Evolutionary conservation across 2,797 vertebrate genomes (phyloP), one percentile per base, ranked within the genome.

Genomic region (Hozukius guyotensis): DNA sequence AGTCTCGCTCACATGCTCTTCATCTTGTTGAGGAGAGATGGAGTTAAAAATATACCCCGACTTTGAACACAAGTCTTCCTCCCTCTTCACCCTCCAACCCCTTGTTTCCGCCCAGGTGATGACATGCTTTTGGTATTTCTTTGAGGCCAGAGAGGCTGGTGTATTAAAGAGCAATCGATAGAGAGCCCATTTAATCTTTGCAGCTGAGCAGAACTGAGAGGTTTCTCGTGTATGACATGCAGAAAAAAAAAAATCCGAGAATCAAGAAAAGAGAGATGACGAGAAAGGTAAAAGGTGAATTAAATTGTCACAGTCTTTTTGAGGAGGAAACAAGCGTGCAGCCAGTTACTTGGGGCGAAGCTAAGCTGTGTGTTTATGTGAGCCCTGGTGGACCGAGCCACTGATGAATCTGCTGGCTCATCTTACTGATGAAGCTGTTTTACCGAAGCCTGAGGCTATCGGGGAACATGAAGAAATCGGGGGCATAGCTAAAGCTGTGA

Each of bases 121-220:
- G 83, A 88, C 87, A 88, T 75, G 89, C 92, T 88, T 92, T 87
- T 61, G 88, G 75, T 87, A 87, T 92, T 89, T 86, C 86, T 92
- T 91, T 79, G 75, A 83, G 81, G 75, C 86, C 32, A 65, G 72
- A 78, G 75, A 83, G 81, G 75, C 86, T 29, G 72, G 72, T 72
- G 77, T 90, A 91, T 94, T 91, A 92, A 92, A 77, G 66, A 83
- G 83, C 88, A 90, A 95, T 95, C 93, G 86, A 95, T 95, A 87
- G 61, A 84, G 52, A 89, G 84, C 83, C 86, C 82, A 94, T 96
- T 95, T 94, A 92, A 93, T 93, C 93, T 91, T 88, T 87, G 90
- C 82, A 73, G 85, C 69, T 75, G 86, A 82, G 84, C 85, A 80
- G 84, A 91, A 79, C 81, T 55, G 77, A 87, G 86, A 89, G 57